Evolutionary conservation across 1,140 invertebrate genomes (phyloP).

Genomic region (Doryteuthis pealeii): DNA sequence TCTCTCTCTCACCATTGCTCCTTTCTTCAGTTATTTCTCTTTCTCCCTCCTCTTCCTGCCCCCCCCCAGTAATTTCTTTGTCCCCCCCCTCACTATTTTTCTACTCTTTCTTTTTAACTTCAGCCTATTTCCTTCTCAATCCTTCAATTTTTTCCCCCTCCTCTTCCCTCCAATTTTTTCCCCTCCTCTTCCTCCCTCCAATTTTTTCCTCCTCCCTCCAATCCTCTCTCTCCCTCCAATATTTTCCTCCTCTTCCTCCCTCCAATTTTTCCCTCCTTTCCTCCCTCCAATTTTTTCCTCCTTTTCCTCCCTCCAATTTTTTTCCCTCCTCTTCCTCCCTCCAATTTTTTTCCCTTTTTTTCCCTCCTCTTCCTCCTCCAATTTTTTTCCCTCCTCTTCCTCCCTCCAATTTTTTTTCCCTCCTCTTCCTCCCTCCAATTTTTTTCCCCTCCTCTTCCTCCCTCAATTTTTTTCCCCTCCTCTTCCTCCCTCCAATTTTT

Average conservation of each 20-base stretch:
- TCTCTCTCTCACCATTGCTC: neutral
- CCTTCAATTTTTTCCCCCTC: too few species aligned
- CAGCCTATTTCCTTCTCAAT: too few species aligned
- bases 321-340: slow-evolving; percentile 2
- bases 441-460: neutral
- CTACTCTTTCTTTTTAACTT: too few species aligned
- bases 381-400: neutral
- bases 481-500: slow-evolving; percentile 3
- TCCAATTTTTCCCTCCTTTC: neutral
- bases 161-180: neutral
- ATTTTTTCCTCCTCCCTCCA: neutral
- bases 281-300: neutral
- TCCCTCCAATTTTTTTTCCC: neutral
- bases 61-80: neutral
- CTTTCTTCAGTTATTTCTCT: neutral
- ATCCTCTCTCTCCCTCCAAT: too few species aligned
- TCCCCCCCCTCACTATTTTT: too few species aligned
- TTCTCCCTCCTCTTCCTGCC: neutral
- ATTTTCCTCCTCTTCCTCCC: too few species aligned
- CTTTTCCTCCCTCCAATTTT: slow-evolving; percentile 12
- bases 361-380: too few species aligned
- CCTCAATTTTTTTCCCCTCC: neutral
- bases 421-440: too few species aligned
- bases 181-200: neutral
- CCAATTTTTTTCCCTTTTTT: neutral